Evolutionary conservation across 1,140 invertebrate genomes (phyloP), one percentile per base, ranked within the genome.

Genomic region (Solenopsis fugax): DNA sequence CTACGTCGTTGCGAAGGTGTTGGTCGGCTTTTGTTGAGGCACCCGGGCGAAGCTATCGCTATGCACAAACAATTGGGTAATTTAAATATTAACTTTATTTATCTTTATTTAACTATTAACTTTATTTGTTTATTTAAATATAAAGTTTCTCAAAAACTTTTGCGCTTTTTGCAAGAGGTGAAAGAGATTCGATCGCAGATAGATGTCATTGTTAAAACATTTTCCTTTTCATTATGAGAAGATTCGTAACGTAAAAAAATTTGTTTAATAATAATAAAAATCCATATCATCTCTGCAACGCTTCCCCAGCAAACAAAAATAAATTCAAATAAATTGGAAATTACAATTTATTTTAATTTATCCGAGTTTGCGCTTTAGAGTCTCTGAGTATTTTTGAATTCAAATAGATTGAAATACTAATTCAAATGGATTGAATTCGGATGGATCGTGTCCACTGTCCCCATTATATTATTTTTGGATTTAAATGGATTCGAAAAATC

Each of bases 1-100:
- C 93, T 97, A 84, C 96, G 97, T 86, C 96, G 97, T 88, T 98
- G 97, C 92, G 97, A 98, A 94, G 97, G 97, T 0, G 97, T 98
- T 4, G 97, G 97, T 1, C 95, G 97, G 77, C 95, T 98, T 34
- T 94, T 98, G 13, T 94, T 98, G 1, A 96, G 97, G 65, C 96
- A 97, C 88, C 97, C 97, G 0, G 97, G 97, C 1, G 97, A 98
- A 92, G 94, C 96, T 7, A 97, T 97, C 60, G 96, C 96, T 16
- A 97, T 97, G 97, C 95, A 95, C 13, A 96, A 96, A 81, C 93
- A 93, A 88, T 92, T 88, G 7, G 29, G 92, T 91, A 87, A 69
- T 52, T 54, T 37, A 7, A 37, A 9, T 21, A 12, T 67, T 5
- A 41, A 41, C 7, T 41, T 41, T 6, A 41, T 41, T 41, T 41